Evolutionary conservation across 2,888 invertebrate genomes (phyloP).

Genomic region (Dermolepida albohirtum): DNA sequence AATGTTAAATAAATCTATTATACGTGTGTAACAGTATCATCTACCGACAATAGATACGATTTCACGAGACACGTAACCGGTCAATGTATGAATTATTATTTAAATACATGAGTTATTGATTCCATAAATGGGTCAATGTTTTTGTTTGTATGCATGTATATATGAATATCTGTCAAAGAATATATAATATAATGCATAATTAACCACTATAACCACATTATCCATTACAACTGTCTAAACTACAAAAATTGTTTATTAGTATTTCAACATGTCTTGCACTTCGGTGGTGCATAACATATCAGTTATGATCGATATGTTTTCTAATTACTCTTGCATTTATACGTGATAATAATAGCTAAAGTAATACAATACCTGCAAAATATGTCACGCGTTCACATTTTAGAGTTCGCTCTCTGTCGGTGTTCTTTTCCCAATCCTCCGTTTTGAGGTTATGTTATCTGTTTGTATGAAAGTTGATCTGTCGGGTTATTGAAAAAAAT

Average conservation of each 20-base stretch:
- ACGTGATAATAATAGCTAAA: not conserved
- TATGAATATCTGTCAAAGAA: no score
- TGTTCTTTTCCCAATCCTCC: conserved; percentile 5
- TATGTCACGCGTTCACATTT: conserved; percentile 26
- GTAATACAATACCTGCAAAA: conserved; percentile 12
- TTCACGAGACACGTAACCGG: conserved; percentile 29
- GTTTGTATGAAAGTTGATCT: conserved; percentile 36
- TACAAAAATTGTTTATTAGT: not conserved
- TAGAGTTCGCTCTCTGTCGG: conserved; percentile 4
- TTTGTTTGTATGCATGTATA: conserved; percentile 1
- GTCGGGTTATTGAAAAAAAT: not conserved
- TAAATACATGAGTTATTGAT: conserved; percentile 16
- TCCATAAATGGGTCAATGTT: conserved; percentile 34
- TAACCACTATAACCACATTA: conserved; percentile 10
- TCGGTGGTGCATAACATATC: not conserved
- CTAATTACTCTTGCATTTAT: conserved; percentile 3
- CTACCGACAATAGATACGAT: conserved; percentile 35
- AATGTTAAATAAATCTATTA: conserved; percentile 23
- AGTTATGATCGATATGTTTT: conserved; percentile 14
- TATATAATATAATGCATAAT: conserved; percentile 11
- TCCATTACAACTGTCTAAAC: no score
- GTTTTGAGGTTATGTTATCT: conserved; percentile 26
- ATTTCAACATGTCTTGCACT: not conserved
- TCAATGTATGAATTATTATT: conserved; percentile 18
- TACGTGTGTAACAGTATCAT: conserved; percentile 14